Evolutionary conservation across 92 coral and sea anemone genomes (phyloP).

Genomic region (Paramuricea clavata): DNA sequence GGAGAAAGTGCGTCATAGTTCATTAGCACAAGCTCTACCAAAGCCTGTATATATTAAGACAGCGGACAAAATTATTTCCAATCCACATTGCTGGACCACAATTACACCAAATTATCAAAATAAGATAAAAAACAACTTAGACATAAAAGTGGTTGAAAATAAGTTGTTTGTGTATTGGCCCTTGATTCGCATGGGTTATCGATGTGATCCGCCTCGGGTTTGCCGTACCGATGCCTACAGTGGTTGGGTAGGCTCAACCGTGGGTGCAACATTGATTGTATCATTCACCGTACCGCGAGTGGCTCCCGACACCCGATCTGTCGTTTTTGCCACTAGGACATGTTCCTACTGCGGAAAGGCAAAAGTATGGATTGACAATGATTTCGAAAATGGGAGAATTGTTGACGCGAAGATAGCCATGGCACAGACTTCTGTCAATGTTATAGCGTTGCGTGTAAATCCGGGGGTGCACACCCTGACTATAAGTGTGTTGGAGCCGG

Average conservation of each 20-base stretch:
- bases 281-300: slow-evolving; percentile 27
- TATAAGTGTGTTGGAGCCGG: not conserved
- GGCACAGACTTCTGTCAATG: not conserved
- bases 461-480: not conserved
- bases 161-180: slow-evolving; percentile 52
- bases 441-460: not conserved
- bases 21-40: not conserved
- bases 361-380: slow-evolving; percentile 61
- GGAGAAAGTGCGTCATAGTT: not conserved
- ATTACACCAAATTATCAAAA: slow-evolving; percentile 65
- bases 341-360: slow-evolving; percentile 46
- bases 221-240: slow-evolving; percentile 79
- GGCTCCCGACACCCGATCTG: slow-evolving; percentile 7
- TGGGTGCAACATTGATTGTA: slow-evolving; percentile 20
- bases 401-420: slow-evolving; percentile 31
- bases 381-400: slow-evolving; percentile 26
- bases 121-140: slow-evolving; percentile 42
- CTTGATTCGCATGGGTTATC: slow-evolving; percentile 27
- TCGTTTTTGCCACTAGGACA: slow-evolving; percentile 62
- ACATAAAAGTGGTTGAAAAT: slow-evolving; percentile 49
- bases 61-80: slow-evolving; percentile 8
- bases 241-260: slow-evolving; percentile 67
- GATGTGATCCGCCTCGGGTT: not conserved
- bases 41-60: slow-evolving; percentile 32
- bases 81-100: slow-evolving; percentile 67